Conservation (phyloP, 2,888 invertebrate species). For the Ptilodon capucinus region DNA sequence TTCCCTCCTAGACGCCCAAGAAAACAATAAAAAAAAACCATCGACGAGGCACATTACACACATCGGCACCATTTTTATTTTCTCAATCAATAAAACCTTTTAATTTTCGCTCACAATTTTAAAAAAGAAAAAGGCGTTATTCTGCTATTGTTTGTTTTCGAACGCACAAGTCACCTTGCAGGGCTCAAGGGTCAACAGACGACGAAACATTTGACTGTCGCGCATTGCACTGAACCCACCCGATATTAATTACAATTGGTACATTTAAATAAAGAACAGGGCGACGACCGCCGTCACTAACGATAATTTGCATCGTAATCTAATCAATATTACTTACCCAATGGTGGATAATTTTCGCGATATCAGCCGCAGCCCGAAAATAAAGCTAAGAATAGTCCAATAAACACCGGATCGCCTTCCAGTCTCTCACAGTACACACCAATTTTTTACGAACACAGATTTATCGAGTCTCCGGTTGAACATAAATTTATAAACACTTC, state of each 20-base stretch:
- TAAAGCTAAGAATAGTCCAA: constrained; percentile 63
- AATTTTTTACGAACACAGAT: constrained; percentile 66
- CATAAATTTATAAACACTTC: constrained; percentile 45
- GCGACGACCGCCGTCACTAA: constrained; percentile 54
- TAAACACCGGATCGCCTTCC: constrained; percentile 49
- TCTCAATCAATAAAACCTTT: neutral
- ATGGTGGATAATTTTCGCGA: constrained; percentile 79
- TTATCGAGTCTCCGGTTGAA: constrained; percentile 49
- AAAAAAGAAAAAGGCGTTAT: constrained; percentile 11
- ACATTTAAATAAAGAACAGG: constrained; percentile 52
- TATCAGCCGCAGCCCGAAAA: constrained; percentile 66
- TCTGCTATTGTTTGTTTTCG: constrained; percentile 21
- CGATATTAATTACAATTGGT: constrained; percentile 44
- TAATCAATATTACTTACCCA: constrained; percentile 80
- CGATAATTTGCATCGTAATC: constrained; percentile 80
- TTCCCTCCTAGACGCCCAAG: too few relatives aligned
- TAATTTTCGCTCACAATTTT: neutral
- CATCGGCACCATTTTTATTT: neutral
- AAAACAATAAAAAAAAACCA: too few relatives aligned
- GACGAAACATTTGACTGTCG: constrained; percentile 50
- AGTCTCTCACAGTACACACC: constrained; percentile 69
- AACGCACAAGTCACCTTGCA: constrained; percentile 36
- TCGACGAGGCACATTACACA: too few relatives aligned
- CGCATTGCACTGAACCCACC: constrained; percentile 49
- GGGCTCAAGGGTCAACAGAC: constrained; percentile 46